These are phyloP conservation scores for Leptinotarsa lineolata DNA, from an alignment of 1,140 invertebrate genomes.

Conservation along the genomic window DNA sequence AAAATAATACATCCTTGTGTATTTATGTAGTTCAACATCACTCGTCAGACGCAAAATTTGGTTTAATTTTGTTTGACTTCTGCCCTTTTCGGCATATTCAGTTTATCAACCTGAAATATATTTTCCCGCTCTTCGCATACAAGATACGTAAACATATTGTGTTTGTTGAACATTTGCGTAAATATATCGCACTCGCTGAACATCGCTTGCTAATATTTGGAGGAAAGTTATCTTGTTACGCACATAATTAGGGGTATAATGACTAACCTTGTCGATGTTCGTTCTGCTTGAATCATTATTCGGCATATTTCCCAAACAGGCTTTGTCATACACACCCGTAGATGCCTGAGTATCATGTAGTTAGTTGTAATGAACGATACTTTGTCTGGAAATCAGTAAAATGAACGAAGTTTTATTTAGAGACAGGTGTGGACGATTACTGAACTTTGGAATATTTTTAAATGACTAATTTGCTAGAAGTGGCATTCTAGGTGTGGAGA, in stretches of 20 bases:
- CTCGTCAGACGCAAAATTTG: background rate
- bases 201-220: background rate
- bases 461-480: no score
- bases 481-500: no score
- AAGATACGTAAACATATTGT: background rate
- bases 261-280: background rate
- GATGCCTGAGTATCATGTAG: no score
- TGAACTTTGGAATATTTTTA: no score
- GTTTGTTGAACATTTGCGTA: background rate
- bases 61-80: background rate
- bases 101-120: background rate
- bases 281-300: background rate
- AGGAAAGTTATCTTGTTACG: background rate
- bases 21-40: background rate
- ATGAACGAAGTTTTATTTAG: no score
- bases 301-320: no score
- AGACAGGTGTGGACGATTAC: no score
- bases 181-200: background rate
- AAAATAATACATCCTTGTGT: no score
- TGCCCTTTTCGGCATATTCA: background rate
- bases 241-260: background rate
- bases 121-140: background rate
- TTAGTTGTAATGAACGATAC: no score
- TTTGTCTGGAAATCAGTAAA: no score
- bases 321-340: no score